Conservation (phyloP, 1,140 invertebrate species). For the Trichomalopsis sarcophagae region DNA sequence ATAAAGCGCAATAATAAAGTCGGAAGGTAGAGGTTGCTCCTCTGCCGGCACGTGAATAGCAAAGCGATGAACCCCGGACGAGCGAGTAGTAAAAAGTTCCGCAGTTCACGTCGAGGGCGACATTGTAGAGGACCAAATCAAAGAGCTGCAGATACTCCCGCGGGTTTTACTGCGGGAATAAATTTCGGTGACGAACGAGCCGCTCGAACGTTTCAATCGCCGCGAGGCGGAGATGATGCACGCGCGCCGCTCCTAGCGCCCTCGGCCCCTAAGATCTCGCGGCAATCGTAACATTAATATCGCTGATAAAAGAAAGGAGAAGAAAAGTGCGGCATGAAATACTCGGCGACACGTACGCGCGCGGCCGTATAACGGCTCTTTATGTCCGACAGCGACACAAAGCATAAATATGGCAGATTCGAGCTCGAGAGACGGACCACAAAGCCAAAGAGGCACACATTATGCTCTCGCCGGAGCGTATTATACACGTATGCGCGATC, state of each 20-base stretch:
- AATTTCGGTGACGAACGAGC: constrained; percentile 61
- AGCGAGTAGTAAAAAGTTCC: neutral
- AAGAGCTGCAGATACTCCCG: constrained; percentile 55
- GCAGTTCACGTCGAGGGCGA: neutral
- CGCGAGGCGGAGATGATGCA: constrained; percentile 21
- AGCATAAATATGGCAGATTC: constrained; percentile 9
- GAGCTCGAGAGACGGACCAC: neutral
- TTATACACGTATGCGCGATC: neutral
- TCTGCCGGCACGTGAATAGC: neutral
- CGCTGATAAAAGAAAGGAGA: constrained; percentile 53
- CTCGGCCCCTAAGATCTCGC: neutral
- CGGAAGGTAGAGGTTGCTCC: neutral
- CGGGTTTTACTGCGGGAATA: constrained; percentile 60
- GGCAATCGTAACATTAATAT: constrained; percentile 59
- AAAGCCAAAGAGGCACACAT: constrained; percentile 3
- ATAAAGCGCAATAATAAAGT: constrained; percentile 4
- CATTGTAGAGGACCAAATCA: constrained; percentile 53
- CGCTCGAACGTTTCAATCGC: constrained; percentile 60
- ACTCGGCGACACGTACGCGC: neutral
- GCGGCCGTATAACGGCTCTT: neutral
- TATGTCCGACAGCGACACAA: constrained; percentile 15
- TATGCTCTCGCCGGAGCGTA: neutral
- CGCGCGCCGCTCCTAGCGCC: no score
- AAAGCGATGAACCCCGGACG: neutral
- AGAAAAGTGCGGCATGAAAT: neutral